Conservation (phyloP, 2,113 vertebrate species). For the Orientallactaga bullata region DNA sequence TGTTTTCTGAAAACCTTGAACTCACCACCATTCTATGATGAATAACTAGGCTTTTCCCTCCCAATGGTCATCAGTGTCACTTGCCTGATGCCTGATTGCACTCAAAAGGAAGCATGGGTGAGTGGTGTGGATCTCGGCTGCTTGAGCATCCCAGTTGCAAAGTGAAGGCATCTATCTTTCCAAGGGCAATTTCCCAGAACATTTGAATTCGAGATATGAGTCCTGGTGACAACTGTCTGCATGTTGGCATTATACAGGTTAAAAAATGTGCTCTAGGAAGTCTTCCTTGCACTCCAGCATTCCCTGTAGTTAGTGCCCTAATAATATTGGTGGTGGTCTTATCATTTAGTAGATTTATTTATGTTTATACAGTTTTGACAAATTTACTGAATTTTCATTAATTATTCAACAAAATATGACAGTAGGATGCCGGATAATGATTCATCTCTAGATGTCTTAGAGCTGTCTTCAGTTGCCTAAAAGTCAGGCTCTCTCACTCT, state of each 20-base stretch:
- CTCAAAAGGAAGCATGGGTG: not conserved
- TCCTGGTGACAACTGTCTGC: slow-evolving; percentile 25
- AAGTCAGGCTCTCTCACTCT: not conserved
- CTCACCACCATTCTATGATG: slow-evolving; percentile 4
- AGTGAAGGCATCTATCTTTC: not conserved
- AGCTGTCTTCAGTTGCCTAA: not conserved
- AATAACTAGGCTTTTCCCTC: not conserved
- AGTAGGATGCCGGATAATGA: slow-evolving; percentile 11
- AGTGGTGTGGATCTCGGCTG: slow-evolving; percentile 13
- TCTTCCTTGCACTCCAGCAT: slow-evolving; percentile 43
- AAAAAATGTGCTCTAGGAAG: not conserved
- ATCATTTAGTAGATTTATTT: slow-evolving; percentile 45
- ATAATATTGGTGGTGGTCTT: slow-evolving; percentile 37
- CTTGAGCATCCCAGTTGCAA: not conserved
- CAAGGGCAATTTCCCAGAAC: slow-evolving; percentile 35
- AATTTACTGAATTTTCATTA: slow-evolving; percentile 49
- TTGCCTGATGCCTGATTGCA: slow-evolving; percentile 6
- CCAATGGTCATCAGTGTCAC: not conserved
- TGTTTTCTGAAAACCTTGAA: not conserved
- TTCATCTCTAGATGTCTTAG: not conserved
- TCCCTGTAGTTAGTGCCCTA: slow-evolving; percentile 18
- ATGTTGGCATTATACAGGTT: slow-evolving; percentile 60
- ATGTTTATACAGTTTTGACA: slow-evolving; percentile 44
- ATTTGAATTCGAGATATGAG: slow-evolving; percentile 31
- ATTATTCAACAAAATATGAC: slow-evolving; percentile 43